phyloP scores from a whole-genome alignment of 2,797 vertebrate genomes.

The Helostoma temminkii region DNA sequence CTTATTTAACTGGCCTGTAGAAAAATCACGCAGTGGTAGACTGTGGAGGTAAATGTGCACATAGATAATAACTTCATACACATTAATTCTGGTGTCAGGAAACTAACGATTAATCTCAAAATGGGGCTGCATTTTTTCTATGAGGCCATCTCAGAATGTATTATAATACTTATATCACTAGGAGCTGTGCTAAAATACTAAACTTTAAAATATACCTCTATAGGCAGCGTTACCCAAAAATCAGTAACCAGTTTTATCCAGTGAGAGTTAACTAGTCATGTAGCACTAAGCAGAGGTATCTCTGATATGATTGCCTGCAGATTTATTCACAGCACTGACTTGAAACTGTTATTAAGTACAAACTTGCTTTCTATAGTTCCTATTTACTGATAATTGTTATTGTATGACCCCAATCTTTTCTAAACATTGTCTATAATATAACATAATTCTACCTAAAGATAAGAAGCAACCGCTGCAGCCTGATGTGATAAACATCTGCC shows the following conservation, averaged over 20 bases:
- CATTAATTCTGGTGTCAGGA: slow-evolving; percentile 1
- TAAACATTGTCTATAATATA: neutral
- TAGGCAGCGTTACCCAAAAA: neutral
- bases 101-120: slow-evolving; percentile 6
- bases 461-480: slow-evolving; percentile 37
- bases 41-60: slow-evolving; percentile 38
- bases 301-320: slow-evolving; percentile 32
- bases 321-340: too few species aligned
- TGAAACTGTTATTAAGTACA: neutral
- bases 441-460: neutral
- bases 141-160: slow-evolving; percentile 1
- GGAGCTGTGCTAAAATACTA: neutral
- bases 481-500: slow-evolving; percentile 33
- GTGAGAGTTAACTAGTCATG: neutral
- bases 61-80: slow-evolving; percentile 7
- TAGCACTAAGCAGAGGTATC: too few species aligned
- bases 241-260: neutral
- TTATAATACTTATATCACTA: slow-evolving; percentile 23
- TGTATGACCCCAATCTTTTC: neutral
- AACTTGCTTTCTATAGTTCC: neutral
- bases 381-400: neutral
- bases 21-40: slow-evolving; percentile 46
- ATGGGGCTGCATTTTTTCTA: neutral
- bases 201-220: neutral
- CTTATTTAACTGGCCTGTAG: slow-evolving; percentile 31